These are phyloP conservation scores for Salvelinus sp. DNA, from an alignment of 2,113 vertebrate genomes.

Conservation along the genomic window DNA sequence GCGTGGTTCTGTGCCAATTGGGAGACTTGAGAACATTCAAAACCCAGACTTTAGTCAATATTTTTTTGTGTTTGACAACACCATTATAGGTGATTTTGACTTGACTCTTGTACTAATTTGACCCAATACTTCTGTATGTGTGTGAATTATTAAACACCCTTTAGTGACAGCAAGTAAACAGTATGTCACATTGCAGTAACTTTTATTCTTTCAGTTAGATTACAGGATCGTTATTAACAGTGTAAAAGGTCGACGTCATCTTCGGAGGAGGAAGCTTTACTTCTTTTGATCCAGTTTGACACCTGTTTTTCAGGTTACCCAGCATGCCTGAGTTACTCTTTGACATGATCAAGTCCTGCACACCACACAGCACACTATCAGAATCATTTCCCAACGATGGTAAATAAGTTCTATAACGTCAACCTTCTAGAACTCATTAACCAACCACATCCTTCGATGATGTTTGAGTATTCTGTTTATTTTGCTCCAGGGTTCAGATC, in stretches of 20 bases:
- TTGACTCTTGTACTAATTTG: too few relatives aligned
- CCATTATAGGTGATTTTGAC: too few relatives aligned
- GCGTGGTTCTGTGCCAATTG: background rate
- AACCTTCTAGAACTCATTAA: slow-evolving; percentile 5
- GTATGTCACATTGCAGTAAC: background rate
- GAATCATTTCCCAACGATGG: slow-evolving; percentile 29
- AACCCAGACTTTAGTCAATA: too few relatives aligned
- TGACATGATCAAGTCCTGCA: slow-evolving; percentile 7
- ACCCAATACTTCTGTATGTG: too few relatives aligned
- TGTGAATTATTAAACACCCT: too few relatives aligned
- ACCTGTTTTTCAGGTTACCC: slow-evolving; percentile 59
- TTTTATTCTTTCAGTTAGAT: background rate
- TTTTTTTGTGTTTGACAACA: too few relatives aligned
- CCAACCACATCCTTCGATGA: background rate
- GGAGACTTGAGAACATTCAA: background rate
- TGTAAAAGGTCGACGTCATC: slow-evolving; percentile 15
- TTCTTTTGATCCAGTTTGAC: background rate
- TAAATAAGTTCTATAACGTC: slow-evolving; percentile 13
- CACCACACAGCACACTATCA: slow-evolving; percentile 6
- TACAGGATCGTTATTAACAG: background rate
- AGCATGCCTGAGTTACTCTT: slow-evolving; percentile 1
- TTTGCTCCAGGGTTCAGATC: too few relatives aligned
- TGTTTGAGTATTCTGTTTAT: background rate
- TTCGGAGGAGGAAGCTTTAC: background rate
- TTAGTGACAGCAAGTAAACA: too few relatives aligned